Base-by-base conservation (phyloP, 2,797 vertebrate genomes). In the Varecia variegata region DNA sequence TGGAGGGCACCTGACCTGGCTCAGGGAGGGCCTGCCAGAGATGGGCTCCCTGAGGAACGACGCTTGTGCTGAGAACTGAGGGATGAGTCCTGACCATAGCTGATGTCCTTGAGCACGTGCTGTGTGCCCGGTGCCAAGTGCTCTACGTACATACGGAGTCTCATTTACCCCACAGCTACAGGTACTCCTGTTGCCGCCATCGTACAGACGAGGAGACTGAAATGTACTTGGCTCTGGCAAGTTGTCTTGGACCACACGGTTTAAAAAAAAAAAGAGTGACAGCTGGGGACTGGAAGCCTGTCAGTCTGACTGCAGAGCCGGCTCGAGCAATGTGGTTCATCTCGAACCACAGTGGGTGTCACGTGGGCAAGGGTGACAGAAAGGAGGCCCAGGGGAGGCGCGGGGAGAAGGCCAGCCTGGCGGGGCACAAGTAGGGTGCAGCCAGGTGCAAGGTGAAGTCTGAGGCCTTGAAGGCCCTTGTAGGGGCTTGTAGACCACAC, bases 371-470 rank as follows among this genome's bases (percentile, higher is more conserved):
- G 56, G 38, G 32, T 25, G 25, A 65, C 0, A 43, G 8, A 47
- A 38, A 50, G 21, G 38, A 71, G 70, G 60, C 13, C 5, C 0
- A 5, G 56, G 6, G 52, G 38, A 21, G 23, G 4, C 10, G 12
- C 2, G 0, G 9, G 12, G 21, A 4, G 45, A 0, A 15, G 32
- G n/a, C 47, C 54, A 58, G 3, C 3, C 54, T 0, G 6, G 30
- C 7, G 21, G 30, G n/a, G 60, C 18, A 4, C 0, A 58, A 35
- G 43, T 7, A n/a, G 81, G 40, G 45, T 7, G 0, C 27, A 81
- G 58, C 35, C 10, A 3, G 43, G 25, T 2, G 6, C 32, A 7
- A 12, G n/a, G 12, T 6, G 62, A 25, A 10, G 27, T 65, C 50
- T 8, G 54, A 79, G 50, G 76, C 30, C 18, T 73, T 3, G 9